Evolutionary conservation across 2,113 vertebrate genomes (phyloP), one percentile per base, ranked within the genome.

Genomic region (Archocentrus centrarchus): DNA sequence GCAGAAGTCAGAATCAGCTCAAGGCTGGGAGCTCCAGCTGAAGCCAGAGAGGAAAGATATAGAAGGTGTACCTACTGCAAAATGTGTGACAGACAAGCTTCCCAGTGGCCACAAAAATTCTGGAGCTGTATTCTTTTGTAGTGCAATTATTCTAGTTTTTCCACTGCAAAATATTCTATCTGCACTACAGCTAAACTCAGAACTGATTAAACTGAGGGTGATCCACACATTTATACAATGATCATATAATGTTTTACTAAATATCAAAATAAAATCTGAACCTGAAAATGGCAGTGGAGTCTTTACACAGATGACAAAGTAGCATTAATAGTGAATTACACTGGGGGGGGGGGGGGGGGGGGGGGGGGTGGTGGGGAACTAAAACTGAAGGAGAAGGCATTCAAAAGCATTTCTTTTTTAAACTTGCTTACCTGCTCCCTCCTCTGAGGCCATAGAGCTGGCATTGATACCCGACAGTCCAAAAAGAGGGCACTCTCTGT

Each of bases 381-480:
- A 5, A 55, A 82, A 22, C 39, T 20, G n/a, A 22, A 41, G 60
- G 17, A 32, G 17, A 17, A 17, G 15, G 50, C 0, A 41, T 75
- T n/a, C 11, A 44, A 50, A 47, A 37, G 2, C 0, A 55, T 17
- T 15, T 37, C 2, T 30, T 9, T 60, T 7, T 14, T 11, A 68
- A 47, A 24, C 11, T 0, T 7, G 24, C n/a, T n/a, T 75, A 75
- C 98, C 98, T 97, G 98, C 97, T 95, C 96, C 96, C 53, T 98
- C 98, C 77, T 99, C 98, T 11, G 90, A 94, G 77, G 97, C 93
- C 93, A 98, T 94, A 3, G 98, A 97, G 87, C 97, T 99, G 9
- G 98, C 98, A 2, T 99, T 99, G 95, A 99, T 99, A 61, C 98
- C 98, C n/a, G 98, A 99, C 77, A 99, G 97, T n/a, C 98, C 98